phyloP scores from a whole-genome alignment of 2,888 invertebrate genomes.

The Erynnis tages region DNA sequence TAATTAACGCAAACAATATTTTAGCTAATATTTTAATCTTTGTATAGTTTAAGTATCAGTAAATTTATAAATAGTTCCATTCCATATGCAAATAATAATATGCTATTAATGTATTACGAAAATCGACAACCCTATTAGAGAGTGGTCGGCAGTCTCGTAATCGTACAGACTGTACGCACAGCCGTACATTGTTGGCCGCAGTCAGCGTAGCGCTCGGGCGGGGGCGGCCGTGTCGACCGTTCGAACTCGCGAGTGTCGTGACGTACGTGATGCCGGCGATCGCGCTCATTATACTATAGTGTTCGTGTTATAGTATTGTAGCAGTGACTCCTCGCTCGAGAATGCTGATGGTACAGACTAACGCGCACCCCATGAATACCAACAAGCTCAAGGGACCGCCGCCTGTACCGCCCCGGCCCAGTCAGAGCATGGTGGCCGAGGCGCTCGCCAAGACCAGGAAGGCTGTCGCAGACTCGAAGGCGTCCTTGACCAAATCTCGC shows the following conservation, averaged over 20 bases:
- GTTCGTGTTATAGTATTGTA: conserved; percentile 71
- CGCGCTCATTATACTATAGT: conserved; percentile 77
- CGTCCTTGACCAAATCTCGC: conserved; percentile 65
- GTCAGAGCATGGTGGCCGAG: conserved; percentile 86
- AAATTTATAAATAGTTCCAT: too few relatives aligned
- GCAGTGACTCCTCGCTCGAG: conserved; percentile 68
- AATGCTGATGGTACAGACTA: conserved; percentile 81
- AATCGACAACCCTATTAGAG: conserved; percentile 10
- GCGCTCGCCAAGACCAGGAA: conserved; percentile 85
- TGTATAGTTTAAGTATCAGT: too few relatives aligned
- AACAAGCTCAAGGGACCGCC: conserved; percentile 84
- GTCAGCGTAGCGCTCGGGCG: conserved; percentile 64
- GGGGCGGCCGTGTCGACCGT: conserved; percentile 55
- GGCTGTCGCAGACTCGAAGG: conserved; percentile 75
- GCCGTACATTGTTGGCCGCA: too few relatives aligned
- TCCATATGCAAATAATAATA: too few relatives aligned
- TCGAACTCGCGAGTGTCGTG: conserved; percentile 58
- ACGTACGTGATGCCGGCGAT: conserved; percentile 55
- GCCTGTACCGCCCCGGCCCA: conserved; percentile 91
- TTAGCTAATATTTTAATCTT: too few relatives aligned
- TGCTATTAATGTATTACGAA: too few relatives aligned
- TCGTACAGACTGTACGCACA: too few relatives aligned
- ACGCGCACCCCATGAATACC: conserved; percentile 79
- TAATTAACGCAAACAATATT: too few relatives aligned
- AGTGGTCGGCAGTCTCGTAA: conserved; percentile 7